Conservation (phyloP, 2,888 invertebrate species). For the Agrotis ipsilon region DNA sequence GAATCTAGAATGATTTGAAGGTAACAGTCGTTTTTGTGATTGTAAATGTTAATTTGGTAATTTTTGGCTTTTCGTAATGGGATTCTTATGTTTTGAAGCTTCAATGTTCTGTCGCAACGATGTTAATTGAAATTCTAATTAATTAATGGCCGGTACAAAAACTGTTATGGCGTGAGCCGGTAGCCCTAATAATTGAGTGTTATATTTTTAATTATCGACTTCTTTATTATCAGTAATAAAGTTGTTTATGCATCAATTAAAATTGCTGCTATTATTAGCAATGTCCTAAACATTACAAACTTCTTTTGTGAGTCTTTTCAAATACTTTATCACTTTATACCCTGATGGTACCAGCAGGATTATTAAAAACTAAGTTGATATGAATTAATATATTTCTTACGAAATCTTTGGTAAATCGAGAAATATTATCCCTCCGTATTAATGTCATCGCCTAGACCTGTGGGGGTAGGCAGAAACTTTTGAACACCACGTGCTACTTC, state of each 20-base stretch:
- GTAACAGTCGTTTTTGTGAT: slow-evolving; percentile 47
- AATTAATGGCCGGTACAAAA: slow-evolving; percentile 26
- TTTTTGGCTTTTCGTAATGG: slow-evolving; percentile 52
- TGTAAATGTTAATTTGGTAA: slow-evolving; percentile 43
- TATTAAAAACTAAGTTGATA: too few species aligned
- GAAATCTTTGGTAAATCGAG: too few species aligned
- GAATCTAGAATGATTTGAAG: slow-evolving; percentile 54
- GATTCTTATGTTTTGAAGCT: slow-evolving; percentile 57
- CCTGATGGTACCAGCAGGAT: too few species aligned
- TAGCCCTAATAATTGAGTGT: slow-evolving; percentile 26
- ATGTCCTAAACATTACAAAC: too few species aligned
- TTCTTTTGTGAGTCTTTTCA: too few species aligned
- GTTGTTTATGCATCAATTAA: slow-evolving; percentile 2
- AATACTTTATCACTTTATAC: too few species aligned
- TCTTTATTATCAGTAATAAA: slow-evolving; percentile 21
- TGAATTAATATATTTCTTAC: too few species aligned
- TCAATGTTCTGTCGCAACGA: slow-evolving; percentile 34
- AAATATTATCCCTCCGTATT: too few species aligned
- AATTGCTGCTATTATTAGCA: not conserved
- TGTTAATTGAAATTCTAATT: slow-evolving; percentile 55
- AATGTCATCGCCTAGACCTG: too few species aligned
- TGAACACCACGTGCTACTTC: too few species aligned
- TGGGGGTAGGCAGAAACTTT: too few species aligned
- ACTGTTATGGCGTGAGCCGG: slow-evolving; percentile 13
- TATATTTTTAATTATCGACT: slow-evolving; percentile 30